Conservation (phyloP, 2,888 invertebrate species). For the Andrena dorsata region DNA sequence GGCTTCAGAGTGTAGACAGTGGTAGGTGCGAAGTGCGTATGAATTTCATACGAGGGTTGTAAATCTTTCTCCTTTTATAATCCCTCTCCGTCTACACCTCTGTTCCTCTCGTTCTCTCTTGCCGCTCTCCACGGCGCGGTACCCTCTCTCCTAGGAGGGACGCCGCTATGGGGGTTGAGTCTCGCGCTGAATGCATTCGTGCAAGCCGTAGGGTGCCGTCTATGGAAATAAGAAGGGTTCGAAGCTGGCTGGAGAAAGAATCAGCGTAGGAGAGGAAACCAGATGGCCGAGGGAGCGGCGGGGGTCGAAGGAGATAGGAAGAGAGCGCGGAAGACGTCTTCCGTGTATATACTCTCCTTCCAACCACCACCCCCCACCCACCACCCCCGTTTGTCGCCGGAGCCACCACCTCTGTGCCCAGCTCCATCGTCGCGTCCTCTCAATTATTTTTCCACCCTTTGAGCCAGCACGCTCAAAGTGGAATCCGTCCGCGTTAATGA, state of each 20-base stretch:
- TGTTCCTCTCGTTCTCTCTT: constrained; percentile 35
- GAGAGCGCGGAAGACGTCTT: constrained; percentile 52
- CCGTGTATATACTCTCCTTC: constrained; percentile 25
- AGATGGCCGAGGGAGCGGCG: constrained; percentile 16
- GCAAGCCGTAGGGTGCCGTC: constrained; percentile 72
- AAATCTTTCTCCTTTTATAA: constrained; percentile 75
- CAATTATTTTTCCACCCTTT: constrained; percentile 79
- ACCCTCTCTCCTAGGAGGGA: constrained; percentile 56
- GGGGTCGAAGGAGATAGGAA: constrained; percentile 47
- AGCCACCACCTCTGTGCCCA: not conserved
- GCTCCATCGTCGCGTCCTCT: constrained; percentile 67
- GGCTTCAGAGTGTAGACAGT: constrained; percentile 71
- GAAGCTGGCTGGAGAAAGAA: constrained; percentile 60
- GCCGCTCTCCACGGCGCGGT: constrained; percentile 25
- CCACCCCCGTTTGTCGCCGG: not conserved
- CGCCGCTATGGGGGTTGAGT: constrained; percentile 69
- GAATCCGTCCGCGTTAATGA: constrained; percentile 76
- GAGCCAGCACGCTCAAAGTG: constrained; percentile 65
- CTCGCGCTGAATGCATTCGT: constrained; percentile 72
- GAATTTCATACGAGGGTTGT: constrained; percentile 79
- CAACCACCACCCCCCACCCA: not conserved
- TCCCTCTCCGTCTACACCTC: constrained; percentile 43
- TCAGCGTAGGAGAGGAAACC: constrained; percentile 38
- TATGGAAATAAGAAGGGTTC: constrained; percentile 77
- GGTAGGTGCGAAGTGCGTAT: constrained; percentile 80